These are phyloP conservation scores for Troglohyphantes excavatus DNA, from an alignment of 2,888 invertebrate species.

Conservation along the genomic window DNA sequence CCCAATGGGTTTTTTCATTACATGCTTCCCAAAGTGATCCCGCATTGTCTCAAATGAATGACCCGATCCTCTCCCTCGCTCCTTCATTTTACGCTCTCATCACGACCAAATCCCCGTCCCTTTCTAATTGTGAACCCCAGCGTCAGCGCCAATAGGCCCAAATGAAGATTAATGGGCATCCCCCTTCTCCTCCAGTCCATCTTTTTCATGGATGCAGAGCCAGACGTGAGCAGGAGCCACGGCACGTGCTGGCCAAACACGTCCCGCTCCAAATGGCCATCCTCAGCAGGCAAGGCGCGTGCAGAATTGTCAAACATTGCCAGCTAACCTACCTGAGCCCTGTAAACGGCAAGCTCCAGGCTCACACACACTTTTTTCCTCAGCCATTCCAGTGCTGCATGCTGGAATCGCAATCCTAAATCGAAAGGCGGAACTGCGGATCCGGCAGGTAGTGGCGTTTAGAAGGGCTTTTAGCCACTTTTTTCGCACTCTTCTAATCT, in stretches of 20 bases:
- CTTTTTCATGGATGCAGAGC: constrained; percentile 51
- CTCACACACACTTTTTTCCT: no score
- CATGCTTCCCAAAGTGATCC: no score
- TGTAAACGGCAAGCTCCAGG: no score
- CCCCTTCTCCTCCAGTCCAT: constrained; percentile 49
- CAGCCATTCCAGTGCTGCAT: constrained; percentile 9
- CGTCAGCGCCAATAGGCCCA: constrained; percentile 78
- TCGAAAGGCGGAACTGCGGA: constrained; percentile 63
- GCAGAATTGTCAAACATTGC: constrained; percentile 79
- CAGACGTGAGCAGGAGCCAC: constrained; percentile 58
- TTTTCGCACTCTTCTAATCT: constrained; percentile 64
- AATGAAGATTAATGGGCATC: constrained; percentile 77
- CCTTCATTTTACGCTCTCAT: constrained; percentile 71
- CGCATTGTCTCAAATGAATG: no score
- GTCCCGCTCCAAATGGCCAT: constrained; percentile 73
- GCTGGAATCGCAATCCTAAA: constrained; percentile 65
- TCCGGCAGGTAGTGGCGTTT: constrained; percentile 74
- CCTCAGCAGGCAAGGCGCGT: constrained; percentile 67
- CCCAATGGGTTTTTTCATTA: no score
- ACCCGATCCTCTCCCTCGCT: no score
- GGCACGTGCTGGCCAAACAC: constrained; percentile 66
- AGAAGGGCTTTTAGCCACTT: constrained; percentile 49
- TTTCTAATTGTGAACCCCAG: constrained; percentile 74
- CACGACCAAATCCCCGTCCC: constrained; percentile 76
- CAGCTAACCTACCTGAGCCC: constrained; percentile 65